These are phyloP conservation scores for Microplitis mediator DNA, from an alignment of 1,140 invertebrate genomes.

Conservation along the genomic window DNA sequence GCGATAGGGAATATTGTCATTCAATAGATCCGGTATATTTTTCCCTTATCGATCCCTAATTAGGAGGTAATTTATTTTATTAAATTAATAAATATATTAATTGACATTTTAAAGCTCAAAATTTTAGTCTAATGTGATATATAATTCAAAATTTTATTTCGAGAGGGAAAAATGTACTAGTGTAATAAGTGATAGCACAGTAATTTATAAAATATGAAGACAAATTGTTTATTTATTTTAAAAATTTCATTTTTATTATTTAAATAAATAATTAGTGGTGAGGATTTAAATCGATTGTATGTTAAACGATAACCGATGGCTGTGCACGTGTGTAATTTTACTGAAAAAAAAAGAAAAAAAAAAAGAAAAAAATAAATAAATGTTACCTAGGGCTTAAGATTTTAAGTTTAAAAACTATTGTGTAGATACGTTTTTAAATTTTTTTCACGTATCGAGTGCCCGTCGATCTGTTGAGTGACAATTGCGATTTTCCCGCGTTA, in stretches of 20 bases:
- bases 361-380: conserved; percentile 37
- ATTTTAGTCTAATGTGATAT: too few species aligned
- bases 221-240: too few species aligned
- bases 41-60: background rate
- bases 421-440: conserved; percentile 44
- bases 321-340: conserved; percentile 62
- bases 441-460: conserved; percentile 32
- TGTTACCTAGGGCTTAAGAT: conserved; percentile 59
- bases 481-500: conserved; percentile 12
- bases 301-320: conserved; percentile 56
- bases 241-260: too few species aligned
- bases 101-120: too few species aligned
- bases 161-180: too few species aligned
- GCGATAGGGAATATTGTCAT: conserved; percentile 52
- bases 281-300: conserved; percentile 2
- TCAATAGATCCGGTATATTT: conserved; percentile 48
- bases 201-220: too few species aligned
- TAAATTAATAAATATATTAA: too few species aligned
- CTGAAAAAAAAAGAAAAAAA: conserved; percentile 55
- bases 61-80: background rate
- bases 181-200: too few species aligned
- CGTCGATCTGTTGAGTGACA: conserved; percentile 44
- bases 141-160: background rate
- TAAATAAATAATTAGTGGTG: background rate
- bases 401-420: conserved; percentile 38